phyloP scores from a whole-genome alignment of 2,888 invertebrate species.

The Zootermopsis nevadensis region DNA sequence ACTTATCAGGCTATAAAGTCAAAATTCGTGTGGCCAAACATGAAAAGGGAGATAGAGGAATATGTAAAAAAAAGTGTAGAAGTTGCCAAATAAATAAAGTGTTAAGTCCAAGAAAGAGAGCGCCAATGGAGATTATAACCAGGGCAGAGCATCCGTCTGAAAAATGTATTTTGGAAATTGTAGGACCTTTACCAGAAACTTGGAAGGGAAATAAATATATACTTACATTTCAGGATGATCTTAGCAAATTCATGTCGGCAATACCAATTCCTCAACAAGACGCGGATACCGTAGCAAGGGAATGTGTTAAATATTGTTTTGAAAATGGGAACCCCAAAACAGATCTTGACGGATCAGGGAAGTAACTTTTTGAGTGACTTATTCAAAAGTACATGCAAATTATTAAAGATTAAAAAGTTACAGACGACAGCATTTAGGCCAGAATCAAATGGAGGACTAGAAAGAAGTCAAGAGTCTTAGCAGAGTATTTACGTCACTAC shows the following conservation, averaged over 20 bases:
- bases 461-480: slow-evolving; percentile 24
- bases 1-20: not conserved
- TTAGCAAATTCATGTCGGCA: not conserved
- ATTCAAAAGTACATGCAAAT: slow-evolving; percentile 53
- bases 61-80: not conserved
- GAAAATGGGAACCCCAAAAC: slow-evolving; percentile 53
- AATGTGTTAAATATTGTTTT: slow-evolving; percentile 53
- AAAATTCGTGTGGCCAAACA: not conserved
- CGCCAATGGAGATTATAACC: not conserved
- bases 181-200: not conserved
- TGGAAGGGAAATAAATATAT: not conserved
- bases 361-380: slow-evolving; percentile 56
- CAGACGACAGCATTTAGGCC: slow-evolving; percentile 20
- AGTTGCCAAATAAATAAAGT: slow-evolving; percentile 27
- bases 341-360: slow-evolving; percentile 57
- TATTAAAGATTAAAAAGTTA: slow-evolving; percentile 19
- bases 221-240: slow-evolving; percentile 21
- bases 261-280: slow-evolving; percentile 57
- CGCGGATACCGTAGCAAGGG: slow-evolving; percentile 56
- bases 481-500: slow-evolving; percentile 32
- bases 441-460: slow-evolving; percentile 14
- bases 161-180: slow-evolving; percentile 20
- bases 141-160: not conserved
- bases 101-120: not conserved
- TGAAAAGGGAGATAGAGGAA: slow-evolving; percentile 17